Conservation (phyloP, 1,140 invertebrate genomes). For the Nilaparvata lugens region DNA sequence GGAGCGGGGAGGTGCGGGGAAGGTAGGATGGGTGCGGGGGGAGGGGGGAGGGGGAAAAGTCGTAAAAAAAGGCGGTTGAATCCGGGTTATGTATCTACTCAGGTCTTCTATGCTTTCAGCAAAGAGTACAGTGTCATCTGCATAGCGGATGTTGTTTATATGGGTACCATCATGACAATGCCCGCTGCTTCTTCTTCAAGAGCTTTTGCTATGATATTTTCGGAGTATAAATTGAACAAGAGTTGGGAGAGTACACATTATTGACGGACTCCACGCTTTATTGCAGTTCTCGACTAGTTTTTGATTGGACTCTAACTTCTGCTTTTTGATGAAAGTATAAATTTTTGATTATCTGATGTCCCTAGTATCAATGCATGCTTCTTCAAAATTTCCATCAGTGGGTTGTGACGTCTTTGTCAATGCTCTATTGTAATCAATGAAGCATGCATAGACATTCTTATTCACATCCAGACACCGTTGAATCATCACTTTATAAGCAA, state of each 20-base stretch:
- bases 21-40: too few relatives aligned
- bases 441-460: not conserved
- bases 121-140: constrained; percentile 12
- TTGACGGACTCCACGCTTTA: constrained; percentile 10
- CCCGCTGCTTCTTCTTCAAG: not conserved
- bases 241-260: constrained; percentile 4
- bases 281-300: not conserved
- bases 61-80: too few relatives aligned
- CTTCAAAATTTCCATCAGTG: not conserved
- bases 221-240: not conserved
- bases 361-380: not conserved
- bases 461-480: not conserved
- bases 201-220: not conserved
- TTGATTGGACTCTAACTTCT: not conserved
- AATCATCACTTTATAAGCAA: not conserved
- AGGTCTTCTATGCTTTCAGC: constrained; percentile 14
- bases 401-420: not conserved
- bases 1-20: too few relatives aligned
- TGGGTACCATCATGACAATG: not conserved
- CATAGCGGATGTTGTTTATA: constrained; percentile 16
- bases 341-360: constrained; percentile 9
- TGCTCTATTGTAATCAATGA: too few relatives aligned
- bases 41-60: too few relatives aligned
- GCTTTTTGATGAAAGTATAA: constrained; percentile 7
- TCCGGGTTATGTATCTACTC: too few relatives aligned